These are phyloP conservation scores for Acrocyrtus sp. DNA, from an alignment of 2,888 invertebrate genomes.

Conservation along the genomic window DNA sequence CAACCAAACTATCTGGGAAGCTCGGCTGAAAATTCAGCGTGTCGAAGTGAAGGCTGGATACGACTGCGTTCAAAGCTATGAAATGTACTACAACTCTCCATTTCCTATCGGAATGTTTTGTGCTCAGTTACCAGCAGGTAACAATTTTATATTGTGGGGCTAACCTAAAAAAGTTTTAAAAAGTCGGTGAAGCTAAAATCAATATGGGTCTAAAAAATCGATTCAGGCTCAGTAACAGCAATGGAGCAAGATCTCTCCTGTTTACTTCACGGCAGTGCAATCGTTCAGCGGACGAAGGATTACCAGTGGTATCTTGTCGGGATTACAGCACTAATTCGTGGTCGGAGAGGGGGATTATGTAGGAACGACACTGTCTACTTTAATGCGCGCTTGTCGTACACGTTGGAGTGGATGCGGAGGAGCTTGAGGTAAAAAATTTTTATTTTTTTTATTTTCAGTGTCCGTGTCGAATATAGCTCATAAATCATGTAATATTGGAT, in stretches of 20 bases:
- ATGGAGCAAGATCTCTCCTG: constrained; percentile 41
- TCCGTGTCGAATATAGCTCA: too few relatives aligned
- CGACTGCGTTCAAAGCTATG: constrained; percentile 53
- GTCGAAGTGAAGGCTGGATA: constrained; percentile 47
- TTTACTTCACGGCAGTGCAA: constrained; percentile 50
- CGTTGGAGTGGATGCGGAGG: constrained; percentile 52
- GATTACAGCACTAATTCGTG: constrained; percentile 47
- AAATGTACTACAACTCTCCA: constrained; percentile 45
- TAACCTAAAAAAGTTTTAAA: too few relatives aligned
- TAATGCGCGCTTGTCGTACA: constrained; percentile 47
- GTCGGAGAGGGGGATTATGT: constrained; percentile 50
- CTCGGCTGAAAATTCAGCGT: constrained; percentile 35
- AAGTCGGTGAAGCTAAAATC: too few relatives aligned
- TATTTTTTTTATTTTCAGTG: background rate
- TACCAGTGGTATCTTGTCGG: constrained; percentile 48
- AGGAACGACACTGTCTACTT: constrained; percentile 52
- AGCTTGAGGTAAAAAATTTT: constrained; percentile 40
- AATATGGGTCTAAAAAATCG: too few relatives aligned
- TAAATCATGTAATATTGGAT: too few relatives aligned
- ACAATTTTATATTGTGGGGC: too few relatives aligned
- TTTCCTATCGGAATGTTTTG: constrained; percentile 56
- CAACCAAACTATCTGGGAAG: constrained; percentile 30
- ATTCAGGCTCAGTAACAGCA: background rate
- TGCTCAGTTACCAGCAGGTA: constrained; percentile 36
- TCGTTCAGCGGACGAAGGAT: constrained; percentile 32